These are phyloP conservation scores for Neopelma chrysocephalum DNA, from an alignment of 2,797 vertebrate genomes.

Conservation along the genomic window DNA sequence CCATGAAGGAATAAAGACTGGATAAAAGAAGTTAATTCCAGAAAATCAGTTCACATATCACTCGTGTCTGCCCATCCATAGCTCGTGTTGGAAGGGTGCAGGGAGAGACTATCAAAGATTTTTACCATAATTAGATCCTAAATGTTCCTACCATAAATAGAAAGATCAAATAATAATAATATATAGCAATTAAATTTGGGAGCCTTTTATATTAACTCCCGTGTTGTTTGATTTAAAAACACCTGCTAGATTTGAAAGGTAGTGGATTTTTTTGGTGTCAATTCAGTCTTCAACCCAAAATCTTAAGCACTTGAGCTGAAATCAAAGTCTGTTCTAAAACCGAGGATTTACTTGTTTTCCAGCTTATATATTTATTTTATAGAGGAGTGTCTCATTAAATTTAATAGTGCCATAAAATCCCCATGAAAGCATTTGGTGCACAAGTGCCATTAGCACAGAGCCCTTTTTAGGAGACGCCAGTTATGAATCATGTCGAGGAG, in stretches of 20 bases:
- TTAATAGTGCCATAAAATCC: neutral
- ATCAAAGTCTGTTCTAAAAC: neutral
- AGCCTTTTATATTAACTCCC: neutral
- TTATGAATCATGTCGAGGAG: neutral
- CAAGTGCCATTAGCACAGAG: neutral
- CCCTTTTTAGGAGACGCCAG: neutral
- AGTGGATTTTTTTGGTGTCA: neutral
- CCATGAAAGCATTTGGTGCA: neutral
- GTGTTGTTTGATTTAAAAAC: neutral
- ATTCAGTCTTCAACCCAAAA: neutral
- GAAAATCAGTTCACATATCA: accelerated
- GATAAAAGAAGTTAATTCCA: neutral
- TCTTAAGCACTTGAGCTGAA: neutral
- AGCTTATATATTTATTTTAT: neutral
- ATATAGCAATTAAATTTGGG: neutral
- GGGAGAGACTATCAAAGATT: neutral
- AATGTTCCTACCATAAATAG: neutral
- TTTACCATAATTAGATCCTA: neutral
- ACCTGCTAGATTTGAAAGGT: neutral
- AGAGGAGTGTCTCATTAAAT: neutral
- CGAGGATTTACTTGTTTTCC: neutral
- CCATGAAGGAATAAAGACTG: neutral
- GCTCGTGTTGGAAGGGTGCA: neutral
- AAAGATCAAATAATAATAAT: neutral
- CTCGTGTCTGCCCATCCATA: neutral